These are phyloP conservation scores for Carcina quercana DNA, from an alignment of 2,888 invertebrate species.

Conservation along the genomic window DNA sequence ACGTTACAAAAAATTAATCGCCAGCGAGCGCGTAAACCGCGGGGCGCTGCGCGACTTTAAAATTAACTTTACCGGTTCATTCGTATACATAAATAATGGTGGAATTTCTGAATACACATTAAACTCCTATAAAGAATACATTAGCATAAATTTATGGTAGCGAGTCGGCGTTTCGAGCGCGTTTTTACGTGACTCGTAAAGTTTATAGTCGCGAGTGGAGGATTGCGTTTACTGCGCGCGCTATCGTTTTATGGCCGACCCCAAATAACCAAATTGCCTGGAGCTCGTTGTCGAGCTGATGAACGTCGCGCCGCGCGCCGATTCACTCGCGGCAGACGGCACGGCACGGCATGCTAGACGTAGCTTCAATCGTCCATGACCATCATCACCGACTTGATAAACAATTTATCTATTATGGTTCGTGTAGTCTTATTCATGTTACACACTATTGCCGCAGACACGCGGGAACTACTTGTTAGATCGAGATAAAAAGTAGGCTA, in stretches of 20 bases:
- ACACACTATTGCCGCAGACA: no score
- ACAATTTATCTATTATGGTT: no score
- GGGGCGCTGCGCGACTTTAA: conserved; percentile 64
- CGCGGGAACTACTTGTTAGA: no score
- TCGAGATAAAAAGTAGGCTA: no score
- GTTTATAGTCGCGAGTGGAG: conserved; percentile 73
- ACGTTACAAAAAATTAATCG: conserved; percentile 51
- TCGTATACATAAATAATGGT: conserved; percentile 73
- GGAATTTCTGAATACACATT: conserved; percentile 74
- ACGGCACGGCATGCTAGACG: no score
- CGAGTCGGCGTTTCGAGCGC: conserved; percentile 70
- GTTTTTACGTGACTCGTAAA: conserved; percentile 75
- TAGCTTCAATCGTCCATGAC: no score
- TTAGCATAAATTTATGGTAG: conserved; percentile 75
- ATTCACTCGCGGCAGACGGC: no score
- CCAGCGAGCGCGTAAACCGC: conserved; percentile 52
- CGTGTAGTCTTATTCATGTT: no score
- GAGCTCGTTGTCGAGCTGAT: conserved; percentile 47
- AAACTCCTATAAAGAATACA: conserved; percentile 75
- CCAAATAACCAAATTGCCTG: conserved; percentile 70
- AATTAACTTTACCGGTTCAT: conserved; percentile 74
- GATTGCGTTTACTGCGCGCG: conserved; percentile 72
- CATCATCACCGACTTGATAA: no score
- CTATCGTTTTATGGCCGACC: conserved; percentile 71
- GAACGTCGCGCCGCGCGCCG: conserved; percentile 21